Conservation (phyloP, 2,797 vertebrate genomes). For the Gadopsis bispinosus region DNA sequence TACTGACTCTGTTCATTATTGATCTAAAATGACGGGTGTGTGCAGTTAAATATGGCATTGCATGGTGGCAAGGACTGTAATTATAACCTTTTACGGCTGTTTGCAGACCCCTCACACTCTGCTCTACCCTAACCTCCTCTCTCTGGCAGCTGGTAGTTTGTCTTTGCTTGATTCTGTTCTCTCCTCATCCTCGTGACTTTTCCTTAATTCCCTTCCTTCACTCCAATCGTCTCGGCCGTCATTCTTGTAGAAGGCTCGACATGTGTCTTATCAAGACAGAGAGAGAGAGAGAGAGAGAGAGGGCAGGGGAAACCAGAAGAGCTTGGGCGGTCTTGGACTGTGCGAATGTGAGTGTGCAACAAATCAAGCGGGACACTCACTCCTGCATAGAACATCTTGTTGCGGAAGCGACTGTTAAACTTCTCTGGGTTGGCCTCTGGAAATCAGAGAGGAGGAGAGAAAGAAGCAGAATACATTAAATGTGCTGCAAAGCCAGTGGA, state of each 20-base stretch:
- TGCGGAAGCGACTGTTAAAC: slow-evolving; percentile 99
- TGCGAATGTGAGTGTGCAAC: slow-evolving; percentile 2
- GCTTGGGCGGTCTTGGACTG: neutral
- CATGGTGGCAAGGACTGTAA: neutral
- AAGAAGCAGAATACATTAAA: slow-evolving; percentile 25
- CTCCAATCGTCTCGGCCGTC: neutral
- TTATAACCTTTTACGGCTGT: neutral
- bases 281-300: neutral
- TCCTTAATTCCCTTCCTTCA: neutral
- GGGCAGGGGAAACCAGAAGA: neutral
- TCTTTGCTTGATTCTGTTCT: neutral
- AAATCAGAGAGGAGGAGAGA: slow-evolving; percentile 33
- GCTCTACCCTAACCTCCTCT: no score
- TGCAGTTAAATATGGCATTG: neutral
- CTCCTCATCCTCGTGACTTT: neutral
- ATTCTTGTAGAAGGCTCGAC: neutral
- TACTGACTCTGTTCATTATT: neutral
- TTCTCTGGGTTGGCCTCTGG: slow-evolving; percentile 99
- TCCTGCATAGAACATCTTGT: slow-evolving; percentile 99
- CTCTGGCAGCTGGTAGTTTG: neutral
- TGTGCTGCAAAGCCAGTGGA: neutral
- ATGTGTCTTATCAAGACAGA: slow-evolving; percentile 8
- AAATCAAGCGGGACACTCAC: slow-evolving; percentile 82
- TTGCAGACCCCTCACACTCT: neutral
- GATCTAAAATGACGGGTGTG: neutral